Base-by-base conservation (phyloP, 2,888 invertebrate species). In the Clusia tigrina region DNA sequence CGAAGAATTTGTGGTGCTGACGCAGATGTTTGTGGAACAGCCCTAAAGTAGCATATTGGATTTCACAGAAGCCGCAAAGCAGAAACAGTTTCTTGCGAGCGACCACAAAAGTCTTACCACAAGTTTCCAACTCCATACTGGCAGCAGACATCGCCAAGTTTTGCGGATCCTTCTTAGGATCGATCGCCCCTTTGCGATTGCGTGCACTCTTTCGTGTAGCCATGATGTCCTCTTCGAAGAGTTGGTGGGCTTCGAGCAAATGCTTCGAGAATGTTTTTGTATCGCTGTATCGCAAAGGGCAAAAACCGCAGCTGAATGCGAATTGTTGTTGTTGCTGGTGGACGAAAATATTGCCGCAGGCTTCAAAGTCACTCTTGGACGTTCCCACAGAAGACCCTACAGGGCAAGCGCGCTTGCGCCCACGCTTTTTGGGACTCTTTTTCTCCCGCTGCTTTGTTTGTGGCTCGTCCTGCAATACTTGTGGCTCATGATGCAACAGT, bases 71-170 rank as follows among this genome's bases (percentile, higher is more conserved):
- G 42, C 69, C 81, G 69, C 74, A 81, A 25, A 66, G 74, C 60
- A 69, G 67, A 53, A 73, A 74, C 20, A 78, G 52, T 61, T 70
- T 69, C 58, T 68, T 63, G 6, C 71, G 58, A 60, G 71, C 69
- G 24, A 75, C 55, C 2, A 72, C 60, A 20, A 79, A 72, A 18
- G 82, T 71, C 62, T 80, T 78, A 23, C 79, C 82, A 58, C 81
- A 82, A 10, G 73, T 74, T 57, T 78, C 75, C n/a, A 76, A 56
- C 3, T 65, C 12, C 48, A 51, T 18, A 67, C 1, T 1, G 59
- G 0, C 6, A 65, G 67, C 9, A 61, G 24, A 64, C 26, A 67
- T 53, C 20, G 65, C 51, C 22, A 71, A 18, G 20, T 65, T 58
- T 15, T 67, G 64, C 57, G 70, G 72, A 3, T 72, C 37, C n/a